phyloP scores from a whole-genome alignment of 2,113 vertebrate genomes.

The Sceloporus undulatus region DNA sequence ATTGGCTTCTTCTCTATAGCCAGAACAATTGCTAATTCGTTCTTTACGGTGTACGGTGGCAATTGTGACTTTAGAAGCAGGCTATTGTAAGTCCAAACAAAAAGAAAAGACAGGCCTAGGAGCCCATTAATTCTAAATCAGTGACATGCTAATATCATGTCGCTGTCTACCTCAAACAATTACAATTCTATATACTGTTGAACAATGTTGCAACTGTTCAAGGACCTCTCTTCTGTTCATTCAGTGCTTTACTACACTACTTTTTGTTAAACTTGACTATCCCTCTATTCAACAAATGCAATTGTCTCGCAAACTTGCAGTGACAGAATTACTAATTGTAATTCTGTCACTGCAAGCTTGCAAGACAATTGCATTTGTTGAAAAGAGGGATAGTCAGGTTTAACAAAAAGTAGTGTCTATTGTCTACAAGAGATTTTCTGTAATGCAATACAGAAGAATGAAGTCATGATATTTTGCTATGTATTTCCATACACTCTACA shows the following conservation, averaged over 20 bases:
- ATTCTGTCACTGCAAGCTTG: background rate
- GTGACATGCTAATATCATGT: background rate
- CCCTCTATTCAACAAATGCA: slow-evolving; percentile 27
- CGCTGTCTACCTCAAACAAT: slow-evolving; percentile 16
- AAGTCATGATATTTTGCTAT: background rate
- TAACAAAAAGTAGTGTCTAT: background rate
- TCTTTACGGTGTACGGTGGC: background rate
- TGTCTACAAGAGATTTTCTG: slow-evolving; percentile 36
- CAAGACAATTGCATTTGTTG: slow-evolving; percentile 29
- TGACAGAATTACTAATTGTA: background rate
- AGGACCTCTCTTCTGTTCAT: slow-evolving; percentile 35
- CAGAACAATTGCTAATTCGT: slow-evolving; percentile 4
- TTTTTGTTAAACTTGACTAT: slow-evolving; percentile 34
- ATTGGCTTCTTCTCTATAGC: background rate
- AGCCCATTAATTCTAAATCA: slow-evolving; percentile 39
- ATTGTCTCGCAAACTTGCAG: slow-evolving; percentile 15
- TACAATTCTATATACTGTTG: background rate
- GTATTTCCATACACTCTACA: background rate
- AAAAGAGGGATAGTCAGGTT: slow-evolving; percentile 22
- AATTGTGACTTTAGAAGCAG: background rate
- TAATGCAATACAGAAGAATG: slow-evolving; percentile 42
- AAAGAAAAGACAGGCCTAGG: slow-evolving; percentile 29
- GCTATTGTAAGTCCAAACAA: slow-evolving; percentile 37
- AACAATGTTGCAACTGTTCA: slow-evolving; percentile 24
- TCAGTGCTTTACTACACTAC: background rate